These are phyloP conservation scores for Cheilosia vulpina DNA, from an alignment of 2,888 invertebrate species.

Conservation along the genomic window DNA sequence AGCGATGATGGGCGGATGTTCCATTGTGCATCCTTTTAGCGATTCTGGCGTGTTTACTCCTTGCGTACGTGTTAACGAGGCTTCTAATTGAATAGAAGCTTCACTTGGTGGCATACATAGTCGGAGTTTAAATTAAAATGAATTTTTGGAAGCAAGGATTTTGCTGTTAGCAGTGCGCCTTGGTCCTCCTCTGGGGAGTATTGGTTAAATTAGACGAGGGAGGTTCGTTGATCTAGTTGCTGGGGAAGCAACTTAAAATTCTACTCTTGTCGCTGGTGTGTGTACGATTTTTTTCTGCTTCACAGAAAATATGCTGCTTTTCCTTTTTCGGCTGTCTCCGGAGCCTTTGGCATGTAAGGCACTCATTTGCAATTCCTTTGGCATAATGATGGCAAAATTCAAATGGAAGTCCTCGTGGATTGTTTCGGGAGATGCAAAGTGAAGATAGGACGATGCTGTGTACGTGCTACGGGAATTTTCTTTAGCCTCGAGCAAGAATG, in stretches of 20 bases:
- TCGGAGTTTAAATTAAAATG: conserved; percentile 66
- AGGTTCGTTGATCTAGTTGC: conserved; percentile 47
- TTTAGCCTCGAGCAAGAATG: conserved; percentile 19
- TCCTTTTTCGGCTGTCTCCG: conserved; percentile 35
- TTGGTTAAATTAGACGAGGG: conserved; percentile 57
- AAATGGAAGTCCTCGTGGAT: conserved; percentile 62
- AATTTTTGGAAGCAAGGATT: conserved; percentile 44
- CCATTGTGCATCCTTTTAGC: conserved; percentile 21
- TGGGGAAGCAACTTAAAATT: conserved; percentile 63
- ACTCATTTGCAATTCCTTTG: conserved; percentile 76
- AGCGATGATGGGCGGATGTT: conserved; percentile 19
- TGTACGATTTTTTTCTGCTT: background rate
- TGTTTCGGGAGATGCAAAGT: conserved; percentile 50
- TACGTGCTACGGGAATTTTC: conserved; percentile 51
- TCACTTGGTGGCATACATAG: conserved; percentile 50
- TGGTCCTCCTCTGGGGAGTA: conserved; percentile 23
- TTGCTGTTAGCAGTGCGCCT: background rate
- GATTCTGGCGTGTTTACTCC: conserved; percentile 29
- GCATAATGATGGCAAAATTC: conserved; percentile 72
- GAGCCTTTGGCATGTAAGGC: conserved; percentile 63
- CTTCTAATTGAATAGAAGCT: conserved; percentile 73
- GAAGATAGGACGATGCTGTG: conserved; percentile 39
- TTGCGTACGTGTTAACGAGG: conserved; percentile 67
- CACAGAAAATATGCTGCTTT: conserved; percentile 58
- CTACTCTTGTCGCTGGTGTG: conserved; percentile 38